Percentiles rank a stretch among this genome's conserved stretches.
Evolutionary conservation across 2,888 invertebrate genomes (phyloP).

Genomic region (Dexiosoma caninum): DNA sequence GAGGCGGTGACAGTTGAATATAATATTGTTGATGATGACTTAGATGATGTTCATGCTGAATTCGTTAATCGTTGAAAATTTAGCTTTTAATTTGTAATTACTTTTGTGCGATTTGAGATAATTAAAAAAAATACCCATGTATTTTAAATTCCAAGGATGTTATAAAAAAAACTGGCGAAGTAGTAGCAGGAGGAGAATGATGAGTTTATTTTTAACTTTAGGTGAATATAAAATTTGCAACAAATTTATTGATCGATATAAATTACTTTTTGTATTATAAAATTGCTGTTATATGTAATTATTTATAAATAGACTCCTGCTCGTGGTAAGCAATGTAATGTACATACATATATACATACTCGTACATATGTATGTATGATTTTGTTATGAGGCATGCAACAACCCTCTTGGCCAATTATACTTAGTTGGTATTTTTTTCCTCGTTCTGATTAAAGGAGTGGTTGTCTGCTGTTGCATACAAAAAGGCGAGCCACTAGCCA

Average conservation of each 20-base stretch:
- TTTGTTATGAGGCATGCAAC: slow-evolving; percentile 22
- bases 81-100: not conserved
- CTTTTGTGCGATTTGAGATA: not conserved
- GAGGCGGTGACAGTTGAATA: slow-evolving; percentile 20
- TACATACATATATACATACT: too few relatives aligned
- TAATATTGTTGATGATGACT: slow-evolving; percentile 4
- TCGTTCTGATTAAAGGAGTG: slow-evolving; percentile 43
- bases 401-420: slow-evolving; percentile 42
- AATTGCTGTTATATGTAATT: slow-evolving; percentile 5
- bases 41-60: not conserved
- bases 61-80: not conserved
- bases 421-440: not conserved
- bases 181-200: not conserved
- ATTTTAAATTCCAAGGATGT: not conserved
- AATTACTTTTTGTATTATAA: not conserved
- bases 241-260: slow-evolving; percentile 46
- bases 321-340: not conserved
- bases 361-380: not conserved
- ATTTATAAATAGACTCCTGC: slow-evolving; percentile 11
- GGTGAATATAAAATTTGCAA: slow-evolving; percentile 16
- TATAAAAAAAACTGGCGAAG: not conserved
- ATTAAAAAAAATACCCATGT: not conserved
- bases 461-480: slow-evolving; percentile 38
- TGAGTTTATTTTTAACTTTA: not conserved
- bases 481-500: slow-evolving; percentile 51